Evolutionary conservation across 2,888 invertebrate species (phyloP).

Genomic region (Lucinisca nassula): DNA sequence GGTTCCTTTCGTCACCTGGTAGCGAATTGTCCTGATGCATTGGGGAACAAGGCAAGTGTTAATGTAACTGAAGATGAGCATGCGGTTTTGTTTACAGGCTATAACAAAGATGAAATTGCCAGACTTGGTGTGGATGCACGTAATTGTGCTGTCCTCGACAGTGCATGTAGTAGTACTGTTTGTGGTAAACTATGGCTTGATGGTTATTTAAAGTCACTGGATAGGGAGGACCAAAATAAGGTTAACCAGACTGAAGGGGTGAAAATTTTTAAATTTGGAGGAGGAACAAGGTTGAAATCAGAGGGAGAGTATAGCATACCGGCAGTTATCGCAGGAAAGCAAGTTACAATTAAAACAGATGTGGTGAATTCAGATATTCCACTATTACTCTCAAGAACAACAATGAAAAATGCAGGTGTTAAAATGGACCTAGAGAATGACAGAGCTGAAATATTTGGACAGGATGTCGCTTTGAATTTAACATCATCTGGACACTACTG

Average conservation of each 20-base stretch:
- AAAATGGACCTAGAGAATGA: slow-evolving; percentile 60
- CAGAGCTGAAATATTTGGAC: slow-evolving; percentile 41
- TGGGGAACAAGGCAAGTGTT: slow-evolving; percentile 14
- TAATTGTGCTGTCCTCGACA: slow-evolving; percentile 1
- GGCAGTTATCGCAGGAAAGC: slow-evolving; percentile 32
- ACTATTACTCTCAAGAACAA: slow-evolving; percentile 34
- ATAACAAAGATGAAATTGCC: slow-evolving; percentile 18
- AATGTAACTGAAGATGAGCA: slow-evolving; percentile 26
- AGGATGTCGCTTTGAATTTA: slow-evolving; percentile 27
- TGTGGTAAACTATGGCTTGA: no score
- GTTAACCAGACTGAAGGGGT: no score
- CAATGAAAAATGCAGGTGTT: slow-evolving; percentile 52
- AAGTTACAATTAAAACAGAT: slow-evolving; percentile 43
- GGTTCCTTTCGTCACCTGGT: slow-evolving; percentile 57
- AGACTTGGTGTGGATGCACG: neutral
- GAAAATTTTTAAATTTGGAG: slow-evolving; percentile 49
- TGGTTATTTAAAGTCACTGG: no score
- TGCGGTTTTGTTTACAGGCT: slow-evolving; percentile 40
- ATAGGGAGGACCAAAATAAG: no score
- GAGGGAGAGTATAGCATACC: slow-evolving; percentile 27
- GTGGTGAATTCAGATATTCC: slow-evolving; percentile 53
- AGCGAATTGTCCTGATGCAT: slow-evolving; percentile 29
- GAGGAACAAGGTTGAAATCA: slow-evolving; percentile 37
- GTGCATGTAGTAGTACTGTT: slow-evolving; percentile 12
- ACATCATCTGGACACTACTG: slow-evolving; percentile 30